A percentile compares a stretch with the other conserved stretches of the same genome.
These are phyloP conservation scores for Hyppa rectilinea DNA, from an alignment of 2,888 invertebrate species.

Conservation along the genomic window DNA sequence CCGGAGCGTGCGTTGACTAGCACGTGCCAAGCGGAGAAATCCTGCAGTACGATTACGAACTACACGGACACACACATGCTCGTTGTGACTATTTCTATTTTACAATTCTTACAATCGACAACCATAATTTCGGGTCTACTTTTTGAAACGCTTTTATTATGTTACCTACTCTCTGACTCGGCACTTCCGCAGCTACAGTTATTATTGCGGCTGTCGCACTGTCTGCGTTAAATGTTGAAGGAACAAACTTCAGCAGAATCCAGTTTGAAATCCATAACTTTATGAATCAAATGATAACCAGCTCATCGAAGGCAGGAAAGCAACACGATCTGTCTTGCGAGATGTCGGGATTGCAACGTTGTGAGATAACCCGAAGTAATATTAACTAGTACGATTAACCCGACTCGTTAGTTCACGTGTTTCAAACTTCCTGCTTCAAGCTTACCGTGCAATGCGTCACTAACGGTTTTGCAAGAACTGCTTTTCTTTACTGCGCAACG, in stretches of 20 bases:
- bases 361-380: slow-evolving; percentile 75
- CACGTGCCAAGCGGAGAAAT: slow-evolving; percentile 82
- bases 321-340: slow-evolving; percentile 74
- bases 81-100: slow-evolving; percentile 65
- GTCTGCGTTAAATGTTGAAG: slow-evolving; percentile 13
- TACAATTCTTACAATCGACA: slow-evolving; percentile 62
- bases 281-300: slow-evolving; percentile 66
- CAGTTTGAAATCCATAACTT: slow-evolving; percentile 52
- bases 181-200: slow-evolving; percentile 50
- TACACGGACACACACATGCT: slow-evolving; percentile 67
- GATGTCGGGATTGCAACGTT: slow-evolving; percentile 72
- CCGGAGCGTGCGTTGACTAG: slow-evolving; percentile 76
- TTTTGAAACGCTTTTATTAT: slow-evolving; percentile 52
- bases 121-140: slow-evolving; percentile 66
- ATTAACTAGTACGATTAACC: slow-evolving; percentile 75
- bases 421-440: slow-evolving; percentile 78
- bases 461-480: slow-evolving; percentile 78
- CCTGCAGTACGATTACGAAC: slow-evolving; percentile 68
- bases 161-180: slow-evolving; percentile 50
- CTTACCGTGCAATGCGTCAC: slow-evolving; percentile 72
- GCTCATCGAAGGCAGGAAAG: slow-evolving; percentile 68
- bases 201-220: slow-evolving; percentile 29
- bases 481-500: slow-evolving; percentile 70
- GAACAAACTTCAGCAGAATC: slow-evolving; percentile 18
- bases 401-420: slow-evolving; percentile 74